Evolutionary conservation across 2,797 vertebrate species (phyloP), one percentile per base, ranked within the genome.

Genomic region (Apogon hyalosoma): DNA sequence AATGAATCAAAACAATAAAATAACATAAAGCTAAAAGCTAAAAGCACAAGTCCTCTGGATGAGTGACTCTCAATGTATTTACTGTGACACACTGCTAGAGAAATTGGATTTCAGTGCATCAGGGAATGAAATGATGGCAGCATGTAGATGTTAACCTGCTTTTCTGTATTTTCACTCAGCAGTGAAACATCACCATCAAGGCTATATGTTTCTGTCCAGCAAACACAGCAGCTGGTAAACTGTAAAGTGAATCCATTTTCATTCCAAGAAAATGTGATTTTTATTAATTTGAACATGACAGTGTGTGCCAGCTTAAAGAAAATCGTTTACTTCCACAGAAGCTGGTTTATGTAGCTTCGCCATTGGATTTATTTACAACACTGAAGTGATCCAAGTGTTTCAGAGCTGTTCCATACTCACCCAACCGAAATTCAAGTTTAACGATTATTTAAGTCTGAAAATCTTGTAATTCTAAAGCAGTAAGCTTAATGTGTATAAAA

Each of bases 41-140:
- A 51, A 33, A 21, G 64, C 56, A 13, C 56, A 42, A 57, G 69
- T 55, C 31, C 18, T 57, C 21, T 36, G 59, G 55, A 52, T 71
- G 73, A 82, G 38, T 49, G 43, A 36, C 79, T 58, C 72, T 12
- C 52, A 70, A 58, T 31, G 48, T 39, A 4, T 66, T 60, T 64
- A 1, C 48, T 38, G 60, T 62, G 75, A 79, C 61, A 28, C 56
- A 0, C 57, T 6, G 57, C 75, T 67, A 71, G 36, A 48, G 53
- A 8, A 48, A 71, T 77, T 60, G 18, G 77, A 77, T 83, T 13
- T 75, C 48, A 83, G 74, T 64, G 60, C 69, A 80, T 54, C 7
- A 15, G 70, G 41, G 63, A 76, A 73, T 61, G 42, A 82, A 83
- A 69, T 28, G 60, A 73, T 24, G 46, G 63, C 68, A 65, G 70